Evolutionary conservation across 1,140 invertebrate genomes (phyloP), one percentile per base, ranked within the genome.

Genomic region (Drosophila nigromelanica): DNA sequence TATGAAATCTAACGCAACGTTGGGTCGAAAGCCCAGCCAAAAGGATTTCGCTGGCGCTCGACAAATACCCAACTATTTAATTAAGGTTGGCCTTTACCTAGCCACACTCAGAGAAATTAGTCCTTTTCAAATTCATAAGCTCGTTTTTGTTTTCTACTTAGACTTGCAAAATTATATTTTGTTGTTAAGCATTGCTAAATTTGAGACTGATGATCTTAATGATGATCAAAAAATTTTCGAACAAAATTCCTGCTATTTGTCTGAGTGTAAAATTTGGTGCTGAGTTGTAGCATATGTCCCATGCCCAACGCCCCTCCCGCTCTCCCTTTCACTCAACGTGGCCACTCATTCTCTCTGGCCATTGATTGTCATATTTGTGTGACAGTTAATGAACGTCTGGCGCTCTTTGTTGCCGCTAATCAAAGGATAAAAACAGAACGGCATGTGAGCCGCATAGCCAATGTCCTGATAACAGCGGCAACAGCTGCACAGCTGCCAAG

Each of bases 311-410:
- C n/a, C n/a, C n/a, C n/a, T n/a, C n/a, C n/a, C 33, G 40, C 47
- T 11, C n/a, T 11, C 21, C 40, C 4, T 14, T 27, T 5, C 10
- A 5, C 21, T 24, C 21, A 24, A 24, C 21, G 3, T 24, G 21
- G 21, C 21, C 21, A 24, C 21, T 42, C 37, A 4, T 5, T 12
- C 27, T 33, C 15, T 15, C 30, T 51, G 11, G 40, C 18, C 35
- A n/a, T 33, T 58, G 54, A 24, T 59, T 59, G 70, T 47, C 71
- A 69, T 62, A 66, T 69, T 68, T 87, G 59, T 69, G 66, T 87
- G 83, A 87, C 83, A 87, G 83, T 79, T 87, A 89, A 87, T 87
- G 82, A 87, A 89, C 75, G 73, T 68, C 63, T 70, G 78, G 62
- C 39, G 30, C 52, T 76, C 48, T 74, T 78, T 86, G 77, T 83